Evolutionary conservation across 2,113 vertebrate genomes (phyloP).

Genomic region (Myrmecobius fasciatus): DNA sequence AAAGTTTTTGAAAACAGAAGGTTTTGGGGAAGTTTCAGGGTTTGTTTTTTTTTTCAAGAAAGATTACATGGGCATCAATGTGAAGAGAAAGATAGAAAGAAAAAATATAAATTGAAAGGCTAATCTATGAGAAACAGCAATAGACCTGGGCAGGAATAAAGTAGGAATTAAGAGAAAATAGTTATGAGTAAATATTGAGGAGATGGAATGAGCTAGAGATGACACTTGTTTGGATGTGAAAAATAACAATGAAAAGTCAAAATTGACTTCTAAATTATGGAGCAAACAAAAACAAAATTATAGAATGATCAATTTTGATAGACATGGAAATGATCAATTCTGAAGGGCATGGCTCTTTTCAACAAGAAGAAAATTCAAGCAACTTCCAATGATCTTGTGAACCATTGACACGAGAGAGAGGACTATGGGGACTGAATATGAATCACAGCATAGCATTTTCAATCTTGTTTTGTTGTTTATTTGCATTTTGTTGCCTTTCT

Average conservation of each 20-base stretch:
- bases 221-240: not conserved
- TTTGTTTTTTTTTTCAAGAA: not conserved
- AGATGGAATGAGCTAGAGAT: not conserved
- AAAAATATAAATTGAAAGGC: not conserved
- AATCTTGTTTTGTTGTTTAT: no score
- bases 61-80: not conserved
- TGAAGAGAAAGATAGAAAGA: not conserved
- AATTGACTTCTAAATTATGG: not conserved
- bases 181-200: not conserved
- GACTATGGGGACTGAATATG: no score
- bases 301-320: no score
- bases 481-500: no score
- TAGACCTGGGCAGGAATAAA: not conserved
- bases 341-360: no score
- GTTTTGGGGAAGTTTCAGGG: no score
- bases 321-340: no score
- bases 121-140: not conserved
- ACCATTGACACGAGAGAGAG: no score
- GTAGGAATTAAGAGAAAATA: not conserved
- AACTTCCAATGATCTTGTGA: no score
- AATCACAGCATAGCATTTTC: no score
- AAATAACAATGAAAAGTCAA: not conserved
- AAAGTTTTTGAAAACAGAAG: not conserved
- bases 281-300: no score
- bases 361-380: no score